phyloP scores from a whole-genome alignment of 1,140 invertebrate genomes.

The Anoplophora glabripennis region DNA sequence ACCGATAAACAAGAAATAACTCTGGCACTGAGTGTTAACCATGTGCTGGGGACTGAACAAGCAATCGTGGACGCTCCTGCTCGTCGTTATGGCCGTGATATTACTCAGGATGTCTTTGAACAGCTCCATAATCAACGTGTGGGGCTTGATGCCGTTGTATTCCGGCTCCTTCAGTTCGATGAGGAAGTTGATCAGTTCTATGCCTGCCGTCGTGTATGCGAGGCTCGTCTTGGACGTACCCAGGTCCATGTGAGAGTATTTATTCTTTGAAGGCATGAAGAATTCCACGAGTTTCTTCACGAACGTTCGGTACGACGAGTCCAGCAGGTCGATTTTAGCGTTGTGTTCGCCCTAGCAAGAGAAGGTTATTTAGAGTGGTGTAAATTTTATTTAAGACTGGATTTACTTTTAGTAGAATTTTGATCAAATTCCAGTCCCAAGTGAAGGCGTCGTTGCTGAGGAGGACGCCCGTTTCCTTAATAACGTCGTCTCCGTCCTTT shows the following conservation, averaged over 20 bases:
- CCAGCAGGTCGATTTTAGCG: constrained; percentile 58
- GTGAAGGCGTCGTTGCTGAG: constrained; percentile 65
- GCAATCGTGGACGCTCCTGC: constrained; percentile 78
- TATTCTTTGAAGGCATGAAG: constrained; percentile 82
- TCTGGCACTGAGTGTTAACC: constrained; percentile 83
- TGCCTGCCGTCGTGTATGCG: constrained; percentile 68
- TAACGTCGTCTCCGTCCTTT: constrained; percentile 62
- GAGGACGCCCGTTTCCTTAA: constrained; percentile 74
- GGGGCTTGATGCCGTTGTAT: constrained; percentile 15
- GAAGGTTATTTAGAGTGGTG: neutral
- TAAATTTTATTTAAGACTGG: neutral
- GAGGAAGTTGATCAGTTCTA: constrained; percentile 76
- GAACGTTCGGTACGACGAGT: constrained; percentile 76
- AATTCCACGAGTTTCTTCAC: constrained; percentile 79
- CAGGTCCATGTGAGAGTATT: constrained; percentile 73
- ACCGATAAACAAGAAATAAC: constrained; percentile 92
- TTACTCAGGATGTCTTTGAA: constrained; percentile 77
- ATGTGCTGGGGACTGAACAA: constrained; percentile 86
- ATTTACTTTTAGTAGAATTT: constrained; percentile 71
- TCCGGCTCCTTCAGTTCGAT: constrained; percentile 59
- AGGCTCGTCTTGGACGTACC: constrained; percentile 53
- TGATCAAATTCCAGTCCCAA: constrained; percentile 85
- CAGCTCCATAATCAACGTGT: constrained; percentile 66
- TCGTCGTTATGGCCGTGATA: constrained; percentile 68
- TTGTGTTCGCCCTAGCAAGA: constrained; percentile 36